Conservation (phyloP, 2,888 invertebrate species). For the Aleiodes testaceus region DNA sequence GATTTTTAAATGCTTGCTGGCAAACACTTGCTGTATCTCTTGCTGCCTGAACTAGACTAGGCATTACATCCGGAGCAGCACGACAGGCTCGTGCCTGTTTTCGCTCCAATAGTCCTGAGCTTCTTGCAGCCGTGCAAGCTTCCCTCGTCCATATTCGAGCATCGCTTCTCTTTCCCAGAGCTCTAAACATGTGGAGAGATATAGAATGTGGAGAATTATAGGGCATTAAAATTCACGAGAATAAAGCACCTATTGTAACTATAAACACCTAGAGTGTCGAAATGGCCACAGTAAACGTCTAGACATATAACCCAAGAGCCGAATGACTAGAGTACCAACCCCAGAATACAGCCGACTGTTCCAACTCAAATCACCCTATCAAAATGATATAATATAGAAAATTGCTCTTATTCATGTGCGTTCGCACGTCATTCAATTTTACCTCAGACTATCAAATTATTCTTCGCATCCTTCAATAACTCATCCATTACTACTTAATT, state of each 20-base stretch:
- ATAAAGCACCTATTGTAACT: conserved; percentile 56
- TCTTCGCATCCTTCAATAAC: background rate
- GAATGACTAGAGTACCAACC: conserved; percentile 61
- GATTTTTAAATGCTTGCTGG: conserved; percentile 80
- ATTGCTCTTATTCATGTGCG: no score
- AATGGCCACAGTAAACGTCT: conserved; percentile 63
- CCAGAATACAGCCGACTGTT: conserved; percentile 56
- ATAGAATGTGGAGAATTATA: conserved; percentile 65
- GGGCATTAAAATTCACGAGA: conserved; percentile 59
- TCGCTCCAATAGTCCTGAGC: conserved; percentile 76
- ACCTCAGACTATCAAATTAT: no score
- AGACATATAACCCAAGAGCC: conserved; percentile 59
- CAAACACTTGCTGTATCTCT: conserved; percentile 81
- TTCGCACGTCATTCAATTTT: no score
- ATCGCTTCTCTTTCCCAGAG: conserved; percentile 64
- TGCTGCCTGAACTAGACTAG: conserved; percentile 84
- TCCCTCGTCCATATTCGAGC: conserved; percentile 67
- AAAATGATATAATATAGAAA: conserved; percentile 52
- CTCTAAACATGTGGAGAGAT: conserved; percentile 50
- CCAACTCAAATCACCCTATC: conserved; percentile 63
- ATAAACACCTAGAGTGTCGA: conserved; percentile 67
- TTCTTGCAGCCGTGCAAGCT: conserved; percentile 70
- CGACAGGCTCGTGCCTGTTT: conserved; percentile 80
- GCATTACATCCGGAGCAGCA: conserved; percentile 82
- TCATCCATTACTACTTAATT: conserved; percentile 32